These are phyloP conservation scores for Drosophila kepulauana DNA, from an alignment of 1,140 invertebrate genomes.

Conservation along the genomic window DNA sequence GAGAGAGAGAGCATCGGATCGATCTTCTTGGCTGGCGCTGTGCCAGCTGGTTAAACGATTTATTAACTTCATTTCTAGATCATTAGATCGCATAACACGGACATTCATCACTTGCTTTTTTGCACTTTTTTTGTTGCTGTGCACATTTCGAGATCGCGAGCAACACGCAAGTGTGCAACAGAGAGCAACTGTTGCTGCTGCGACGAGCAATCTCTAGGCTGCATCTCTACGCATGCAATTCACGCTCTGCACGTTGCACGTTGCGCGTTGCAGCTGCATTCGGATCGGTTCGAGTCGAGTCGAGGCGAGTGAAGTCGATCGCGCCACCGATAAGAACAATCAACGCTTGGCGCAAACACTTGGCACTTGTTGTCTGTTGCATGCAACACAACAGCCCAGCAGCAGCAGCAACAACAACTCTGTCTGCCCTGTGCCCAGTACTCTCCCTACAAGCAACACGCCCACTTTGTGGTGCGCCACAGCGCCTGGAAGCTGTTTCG, in stretches of 20 bases:
- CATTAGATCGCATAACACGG: constrained; percentile 84
- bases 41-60: constrained; percentile 80
- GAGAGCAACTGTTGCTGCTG: background rate
- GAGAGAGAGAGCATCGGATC: background rate
- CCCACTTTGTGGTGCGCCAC: constrained; percentile 22
- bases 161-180: constrained; percentile 63
- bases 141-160: constrained; percentile 37
- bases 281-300: background rate
- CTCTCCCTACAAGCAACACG: constrained; percentile 11
- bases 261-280: constrained; percentile 32
- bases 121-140: constrained; percentile 38
- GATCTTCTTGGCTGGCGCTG: constrained; percentile 34
- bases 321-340: constrained; percentile 71
- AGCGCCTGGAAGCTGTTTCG: constrained; percentile 57
- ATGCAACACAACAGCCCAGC: constrained; percentile 8
- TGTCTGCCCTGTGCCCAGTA: constrained; percentile 15
- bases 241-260: constrained; percentile 26
- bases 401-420: constrained; percentile 13
- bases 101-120: constrained; percentile 78
- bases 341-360: constrained; percentile 82
- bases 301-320: constrained; percentile 40
- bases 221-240: constrained; percentile 76
- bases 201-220: constrained; percentile 61
- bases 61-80: constrained; percentile 84
- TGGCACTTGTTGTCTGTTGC: constrained; percentile 55